Evolutionary conservation across 2,797 vertebrate genomes (phyloP).

Genomic region (Trachurus trachurus): DNA sequence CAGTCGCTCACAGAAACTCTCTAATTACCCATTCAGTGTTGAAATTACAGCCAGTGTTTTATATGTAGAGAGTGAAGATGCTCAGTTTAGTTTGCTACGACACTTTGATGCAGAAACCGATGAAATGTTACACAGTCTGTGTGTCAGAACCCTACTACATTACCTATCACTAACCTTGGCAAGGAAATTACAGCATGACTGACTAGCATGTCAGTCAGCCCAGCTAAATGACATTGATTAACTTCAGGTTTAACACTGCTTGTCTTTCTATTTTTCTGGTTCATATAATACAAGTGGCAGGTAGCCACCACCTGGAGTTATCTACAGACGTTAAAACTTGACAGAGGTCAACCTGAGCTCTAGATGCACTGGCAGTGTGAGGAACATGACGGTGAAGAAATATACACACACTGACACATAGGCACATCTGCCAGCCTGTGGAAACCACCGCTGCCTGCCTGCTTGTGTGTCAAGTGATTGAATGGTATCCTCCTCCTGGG

Average conservation of each 20-base stretch:
- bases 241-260: neutral
- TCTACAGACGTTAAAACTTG: neutral
- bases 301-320: neutral
- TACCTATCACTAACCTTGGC: neutral
- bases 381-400: constrained; percentile 1
- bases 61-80: neutral
- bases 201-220: neutral
- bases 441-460: constrained; percentile 24
- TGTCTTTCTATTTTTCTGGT: neutral
- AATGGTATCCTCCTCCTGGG: constrained; percentile 32
- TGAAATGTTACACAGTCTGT: neutral
- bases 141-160: neutral
- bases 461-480: constrained; percentile 25
- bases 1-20: neutral
- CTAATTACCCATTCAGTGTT: neutral
- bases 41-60: neutral
- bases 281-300: neutral
- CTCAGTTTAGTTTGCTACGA: neutral
- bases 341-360: constrained; percentile 19
- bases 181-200: neutral
- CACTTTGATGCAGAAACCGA: neutral
- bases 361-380: neutral
- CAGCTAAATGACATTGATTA: neutral
- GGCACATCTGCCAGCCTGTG: constrained; percentile 20
- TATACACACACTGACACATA: neutral